Percentiles rank a stretch among this genome's conserved stretches.
These are phyloP conservation scores for Nixonia krombeini DNA, from an alignment of 1,140 invertebrate species.

Conservation along the genomic window DNA sequence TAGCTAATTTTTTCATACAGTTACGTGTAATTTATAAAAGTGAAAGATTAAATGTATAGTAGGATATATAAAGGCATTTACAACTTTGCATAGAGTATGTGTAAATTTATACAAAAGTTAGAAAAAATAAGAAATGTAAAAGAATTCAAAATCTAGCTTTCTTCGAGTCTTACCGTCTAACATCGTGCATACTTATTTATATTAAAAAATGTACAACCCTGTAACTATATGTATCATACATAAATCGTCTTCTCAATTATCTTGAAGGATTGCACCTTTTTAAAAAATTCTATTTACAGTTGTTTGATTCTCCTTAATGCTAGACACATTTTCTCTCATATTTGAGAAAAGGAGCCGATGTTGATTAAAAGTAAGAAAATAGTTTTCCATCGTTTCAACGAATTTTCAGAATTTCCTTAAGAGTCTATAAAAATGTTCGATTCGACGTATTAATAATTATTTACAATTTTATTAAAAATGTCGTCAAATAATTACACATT, in stretches of 20 bases:
- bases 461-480: conserved; percentile 9
- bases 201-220: conserved; percentile 51
- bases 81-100: conserved; percentile 46
- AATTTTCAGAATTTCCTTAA: conserved; percentile 31
- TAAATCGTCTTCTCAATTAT: conserved; percentile 48
- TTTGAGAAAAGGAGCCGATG: conserved; percentile 20
- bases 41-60: conserved; percentile 49
- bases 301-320: conserved; percentile 43
- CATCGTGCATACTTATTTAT: conserved; percentile 46
- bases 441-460: conserved; percentile 1
- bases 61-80: conserved; percentile 48
- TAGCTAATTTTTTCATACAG: conserved; percentile 40
- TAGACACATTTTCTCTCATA: conserved; percentile 20
- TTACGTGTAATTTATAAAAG: conserved; percentile 46
- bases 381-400: conserved; percentile 43
- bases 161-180: conserved; percentile 47
- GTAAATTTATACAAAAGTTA: conserved; percentile 52
- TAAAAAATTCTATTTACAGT: conserved; percentile 50
- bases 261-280: conserved; percentile 49
- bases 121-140: conserved; percentile 49
- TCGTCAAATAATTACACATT: not conserved
- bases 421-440: conserved; percentile 6
- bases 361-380: conserved; percentile 38
- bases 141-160: conserved; percentile 46
- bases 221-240: conserved; percentile 51